Conservation (phyloP, 1,140 invertebrate genomes). For the Hylaeus anthracinus region DNA sequence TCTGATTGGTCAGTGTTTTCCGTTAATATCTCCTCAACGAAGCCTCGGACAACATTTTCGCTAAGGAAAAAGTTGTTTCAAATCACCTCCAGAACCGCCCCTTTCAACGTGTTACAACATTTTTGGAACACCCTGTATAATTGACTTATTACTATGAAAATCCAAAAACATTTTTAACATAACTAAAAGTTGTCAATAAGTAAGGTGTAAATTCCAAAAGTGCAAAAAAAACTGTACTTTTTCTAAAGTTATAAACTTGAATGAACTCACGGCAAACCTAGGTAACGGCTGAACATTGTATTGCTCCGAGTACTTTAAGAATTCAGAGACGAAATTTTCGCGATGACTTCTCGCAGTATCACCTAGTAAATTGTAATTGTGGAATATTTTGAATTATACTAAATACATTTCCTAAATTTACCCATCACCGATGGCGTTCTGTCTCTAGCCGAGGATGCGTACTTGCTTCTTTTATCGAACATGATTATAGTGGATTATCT, state of each 20-base stretch:
- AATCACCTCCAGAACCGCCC: too few species aligned
- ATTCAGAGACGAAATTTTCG: slow-evolving; percentile 55
- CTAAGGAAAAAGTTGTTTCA: too few species aligned
- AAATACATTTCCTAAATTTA: neutral
- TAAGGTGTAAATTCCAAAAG: too few species aligned
- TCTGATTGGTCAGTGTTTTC: too few species aligned
- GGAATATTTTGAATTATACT: neutral
- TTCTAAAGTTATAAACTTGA: neutral
- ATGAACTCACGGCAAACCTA: slow-evolving; percentile 31
- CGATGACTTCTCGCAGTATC: neutral
- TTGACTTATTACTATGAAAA: too few species aligned
- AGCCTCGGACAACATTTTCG: too few species aligned
- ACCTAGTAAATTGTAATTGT: neutral
- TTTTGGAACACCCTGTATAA: too few species aligned
- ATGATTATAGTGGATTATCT: neutral
- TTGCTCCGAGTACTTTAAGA: slow-evolving; percentile 44
- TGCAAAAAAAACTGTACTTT: neutral
- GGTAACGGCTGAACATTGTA: slow-evolving; percentile 42
- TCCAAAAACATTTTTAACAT: too few species aligned
- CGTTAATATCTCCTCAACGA: too few species aligned
- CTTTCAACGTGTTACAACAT: too few species aligned
- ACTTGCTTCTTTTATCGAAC: slow-evolving; percentile 27
- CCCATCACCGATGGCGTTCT: slow-evolving; percentile 7
- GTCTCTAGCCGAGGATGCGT: slow-evolving; percentile 19
- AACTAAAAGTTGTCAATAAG: too few species aligned